A percentile compares a stretch with the other conserved stretches of the same genome.
Conservation (phyloP, 2,888 invertebrate species). For the Rotaria macrura region DNA sequence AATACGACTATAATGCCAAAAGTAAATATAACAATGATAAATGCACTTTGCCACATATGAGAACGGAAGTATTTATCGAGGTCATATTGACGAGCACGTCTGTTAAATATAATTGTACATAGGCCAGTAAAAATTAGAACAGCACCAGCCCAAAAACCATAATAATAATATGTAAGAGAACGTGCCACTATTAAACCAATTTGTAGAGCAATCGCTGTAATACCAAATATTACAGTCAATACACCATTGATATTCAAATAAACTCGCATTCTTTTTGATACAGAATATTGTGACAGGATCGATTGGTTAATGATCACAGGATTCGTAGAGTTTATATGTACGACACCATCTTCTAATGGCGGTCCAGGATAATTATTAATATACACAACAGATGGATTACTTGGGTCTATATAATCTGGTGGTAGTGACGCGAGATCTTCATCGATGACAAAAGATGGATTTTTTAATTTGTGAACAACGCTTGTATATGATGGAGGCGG, state of each 20-base stretch:
- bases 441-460: background rate
- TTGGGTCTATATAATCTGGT: background rate
- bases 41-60: background rate
- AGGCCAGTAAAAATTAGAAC: background rate
- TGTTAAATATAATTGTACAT: background rate
- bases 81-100: background rate
- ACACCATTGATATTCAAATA: background rate
- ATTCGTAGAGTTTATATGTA: background rate
- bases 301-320: background rate
- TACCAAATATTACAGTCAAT: background rate
- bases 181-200: background rate
- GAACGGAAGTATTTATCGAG: background rate
- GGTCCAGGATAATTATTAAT: background rate
- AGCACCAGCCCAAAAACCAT: conserved; percentile 1
- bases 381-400: background rate
- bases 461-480: background rate
- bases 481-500: conserved; percentile 14
- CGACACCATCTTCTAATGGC: background rate
- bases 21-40: background rate
- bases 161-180: background rate
- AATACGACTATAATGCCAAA: background rate
- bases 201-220: background rate
- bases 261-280: background rate
- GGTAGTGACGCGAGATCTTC: background rate
- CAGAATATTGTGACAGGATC: too few relatives aligned